Conservation (phyloP, 2,888 invertebrate genomes). For the Drosophila merina region DNA sequence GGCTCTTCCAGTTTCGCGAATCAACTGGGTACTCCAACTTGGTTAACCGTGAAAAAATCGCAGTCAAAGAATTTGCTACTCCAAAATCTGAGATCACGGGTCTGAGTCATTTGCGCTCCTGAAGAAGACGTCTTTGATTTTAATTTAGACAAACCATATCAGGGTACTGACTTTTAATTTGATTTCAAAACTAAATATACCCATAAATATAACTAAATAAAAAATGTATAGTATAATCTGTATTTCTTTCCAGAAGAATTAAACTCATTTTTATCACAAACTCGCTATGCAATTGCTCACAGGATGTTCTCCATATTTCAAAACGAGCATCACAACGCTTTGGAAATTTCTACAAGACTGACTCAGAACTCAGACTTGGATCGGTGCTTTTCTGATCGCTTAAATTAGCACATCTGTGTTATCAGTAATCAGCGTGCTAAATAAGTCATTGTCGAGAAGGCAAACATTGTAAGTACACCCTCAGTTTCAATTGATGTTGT, state of each 20-base stretch:
- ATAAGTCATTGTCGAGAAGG: conserved; percentile 51
- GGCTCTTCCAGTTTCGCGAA: conserved; percentile 42
- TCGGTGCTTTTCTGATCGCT: conserved; percentile 5
- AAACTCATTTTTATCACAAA: neutral
- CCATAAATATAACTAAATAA: neutral
- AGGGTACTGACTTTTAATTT: neutral
- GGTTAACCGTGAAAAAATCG: conserved; percentile 14
- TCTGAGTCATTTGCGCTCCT: conserved; percentile 4
- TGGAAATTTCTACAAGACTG: conserved; percentile 11
- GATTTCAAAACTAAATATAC: neutral
- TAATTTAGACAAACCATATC: neutral
- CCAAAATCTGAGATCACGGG: conserved; percentile 8
- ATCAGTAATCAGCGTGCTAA: conserved; percentile 64
- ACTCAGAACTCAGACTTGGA: conserved; percentile 8
- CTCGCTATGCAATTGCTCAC: neutral
- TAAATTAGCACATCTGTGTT: conserved; percentile 44
- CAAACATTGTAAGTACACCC: conserved; percentile 30
- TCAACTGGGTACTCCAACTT: conserved; percentile 19
- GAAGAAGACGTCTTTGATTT: neutral
- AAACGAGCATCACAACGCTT: neutral
- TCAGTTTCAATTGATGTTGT: conserved; percentile 18
- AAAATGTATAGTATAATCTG: neutral
- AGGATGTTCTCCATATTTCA: neutral
- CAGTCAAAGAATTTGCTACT: conserved; percentile 15
- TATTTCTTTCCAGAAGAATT: neutral